Base-by-base conservation (phyloP, 2,113 vertebrate species). In the Seriola dumerili region DNA sequence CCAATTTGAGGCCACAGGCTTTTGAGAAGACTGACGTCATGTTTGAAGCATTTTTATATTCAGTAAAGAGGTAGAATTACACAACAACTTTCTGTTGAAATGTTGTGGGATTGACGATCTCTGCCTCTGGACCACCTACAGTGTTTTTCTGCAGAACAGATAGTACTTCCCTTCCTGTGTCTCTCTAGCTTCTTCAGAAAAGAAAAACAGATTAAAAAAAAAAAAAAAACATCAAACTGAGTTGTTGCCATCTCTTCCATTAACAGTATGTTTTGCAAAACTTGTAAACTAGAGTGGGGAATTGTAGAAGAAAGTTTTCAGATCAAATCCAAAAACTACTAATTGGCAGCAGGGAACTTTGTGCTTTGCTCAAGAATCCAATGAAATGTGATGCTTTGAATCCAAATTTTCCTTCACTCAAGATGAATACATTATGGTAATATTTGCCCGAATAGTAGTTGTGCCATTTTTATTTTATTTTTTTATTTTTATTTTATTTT, bases 91-190 rank as follows among this genome's bases (percentile, higher is more conserved):
- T 78, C 17, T 57, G 34, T 36, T 57, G 44, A 78, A 46, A 72
- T 50, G 46, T 40, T 54, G 80, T 83, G n/a, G 69, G 72, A 80
- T 32, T 79, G 46, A 55, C 68, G 6, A 44, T 73, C 63, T 74
- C 59, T 65, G 74, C 74, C 55, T 81, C 36, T 75, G 48, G 80
- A 86, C 65, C 85, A 84, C 85, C 83, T 72, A 82, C 80, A 38
- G 73, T 75, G 48, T 46, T 23, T 62, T 72, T 81, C 36, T 46
- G 50, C 44, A 78, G 83, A 75, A 58, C 58, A 69, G 52, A 78
- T 44, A 65, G 29, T 58, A 42, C 54, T n/a, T 32, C 11, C 32
- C 57, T 29, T 70, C 32, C 32, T 0, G 3, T 9, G 29, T 46
- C 40, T 72, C 68, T 19, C 32, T 8, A 7, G 9, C 34, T n/a